Evolutionary conservation across 1,140 invertebrate species (phyloP).

Genomic region (Drosophila bocki): DNA sequence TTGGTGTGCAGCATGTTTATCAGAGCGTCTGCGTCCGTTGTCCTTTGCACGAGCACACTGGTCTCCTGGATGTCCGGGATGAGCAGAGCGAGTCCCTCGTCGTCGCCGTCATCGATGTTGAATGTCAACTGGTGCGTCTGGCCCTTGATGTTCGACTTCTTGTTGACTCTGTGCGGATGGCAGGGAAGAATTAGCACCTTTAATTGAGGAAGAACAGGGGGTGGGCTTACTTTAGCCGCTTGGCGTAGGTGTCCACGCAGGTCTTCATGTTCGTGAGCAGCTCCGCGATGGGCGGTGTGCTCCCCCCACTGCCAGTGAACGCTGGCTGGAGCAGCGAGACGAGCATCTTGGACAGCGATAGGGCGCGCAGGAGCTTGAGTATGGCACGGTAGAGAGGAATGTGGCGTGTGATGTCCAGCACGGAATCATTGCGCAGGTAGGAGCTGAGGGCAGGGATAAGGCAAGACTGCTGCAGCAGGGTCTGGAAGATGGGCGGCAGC

Average conservation of each 20-base stretch:
- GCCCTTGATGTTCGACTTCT: conserved; percentile 84
- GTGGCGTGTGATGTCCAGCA: conserved; percentile 97
- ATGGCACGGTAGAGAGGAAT: conserved; percentile 95
- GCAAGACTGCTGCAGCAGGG: conserved; percentile 92
- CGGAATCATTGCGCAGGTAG: conserved; percentile 97
- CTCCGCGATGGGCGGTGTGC: conserved; percentile 87
- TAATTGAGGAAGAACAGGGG: background rate
- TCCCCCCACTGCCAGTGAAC: conserved; percentile 67
- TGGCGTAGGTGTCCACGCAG: conserved; percentile 96
- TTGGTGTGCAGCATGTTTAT: conserved; percentile 81
- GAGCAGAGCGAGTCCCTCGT: conserved; percentile 93
- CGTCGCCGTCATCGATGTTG: conserved; percentile 87
- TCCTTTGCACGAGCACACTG: conserved; percentile 90
- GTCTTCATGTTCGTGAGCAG: conserved; percentile 94
- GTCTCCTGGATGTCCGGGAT: conserved; percentile 96
- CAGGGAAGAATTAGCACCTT: background rate
- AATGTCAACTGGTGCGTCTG: conserved; percentile 84
- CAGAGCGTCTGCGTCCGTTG: conserved; percentile 86
- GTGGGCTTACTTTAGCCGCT: conserved; percentile 89
- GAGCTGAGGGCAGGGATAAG: conserved; percentile 95
- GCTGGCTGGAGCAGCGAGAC: conserved; percentile 89
- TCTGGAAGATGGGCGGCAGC: conserved; percentile 90
- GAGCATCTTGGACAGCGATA: conserved; percentile 90
- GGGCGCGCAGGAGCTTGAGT: conserved; percentile 91
- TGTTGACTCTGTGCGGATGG: conserved; percentile 76